A percentile compares a stretch with the other conserved stretches of the same genome.
phyloP scores from a whole-genome alignment of 2,888 invertebrate genomes.

The Nebria salina region DNA sequence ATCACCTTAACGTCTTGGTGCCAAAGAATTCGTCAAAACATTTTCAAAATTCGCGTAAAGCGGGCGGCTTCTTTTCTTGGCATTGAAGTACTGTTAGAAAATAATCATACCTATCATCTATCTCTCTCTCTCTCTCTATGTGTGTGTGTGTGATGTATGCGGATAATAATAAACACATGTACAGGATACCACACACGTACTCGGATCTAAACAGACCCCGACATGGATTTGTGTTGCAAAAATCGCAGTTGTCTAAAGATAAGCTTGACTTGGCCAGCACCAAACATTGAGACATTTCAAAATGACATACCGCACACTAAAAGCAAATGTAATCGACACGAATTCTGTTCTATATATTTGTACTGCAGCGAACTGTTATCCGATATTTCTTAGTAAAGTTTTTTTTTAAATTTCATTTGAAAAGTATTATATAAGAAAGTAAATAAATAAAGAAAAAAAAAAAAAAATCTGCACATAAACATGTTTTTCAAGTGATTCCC shows the following conservation, averaged over 20 bases:
- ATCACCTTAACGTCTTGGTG: neutral
- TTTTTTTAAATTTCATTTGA: neutral
- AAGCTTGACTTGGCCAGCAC: neutral
- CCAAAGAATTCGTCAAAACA: conserved; percentile 1
- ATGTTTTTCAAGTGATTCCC: neutral
- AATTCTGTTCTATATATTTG: neutral
- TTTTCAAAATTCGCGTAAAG: neutral
- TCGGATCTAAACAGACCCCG: neutral
- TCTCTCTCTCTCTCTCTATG: no score
- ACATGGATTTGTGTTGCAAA: neutral
- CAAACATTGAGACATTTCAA: neutral
- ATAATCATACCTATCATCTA: no score
- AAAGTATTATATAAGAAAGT: neutral
- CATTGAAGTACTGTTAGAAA: neutral
- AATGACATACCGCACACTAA: neutral
- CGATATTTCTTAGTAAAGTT: neutral
- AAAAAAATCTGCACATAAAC: neutral
- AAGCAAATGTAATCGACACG: neutral
- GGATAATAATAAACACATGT: no score
- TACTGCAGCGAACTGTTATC: neutral
- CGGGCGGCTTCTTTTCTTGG: neutral
- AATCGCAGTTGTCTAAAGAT: neutral
- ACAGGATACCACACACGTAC: no score
- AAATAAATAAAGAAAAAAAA: neutral
- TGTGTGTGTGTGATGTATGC: no score